phyloP scores from a whole-genome alignment of 1,140 invertebrate species.

The Eupristina koningsbergeri region DNA sequence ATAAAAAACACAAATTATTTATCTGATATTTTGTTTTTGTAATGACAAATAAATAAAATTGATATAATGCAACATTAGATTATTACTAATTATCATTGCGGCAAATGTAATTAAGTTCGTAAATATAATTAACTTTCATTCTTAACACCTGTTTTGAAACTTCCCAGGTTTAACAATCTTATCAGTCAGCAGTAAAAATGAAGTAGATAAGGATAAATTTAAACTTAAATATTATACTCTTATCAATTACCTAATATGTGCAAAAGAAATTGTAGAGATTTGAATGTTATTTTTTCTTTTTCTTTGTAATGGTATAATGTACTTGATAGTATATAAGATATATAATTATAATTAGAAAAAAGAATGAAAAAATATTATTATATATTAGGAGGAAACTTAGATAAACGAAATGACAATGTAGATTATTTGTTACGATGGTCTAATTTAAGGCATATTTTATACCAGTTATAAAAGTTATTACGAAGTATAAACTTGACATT shows the following conservation, averaged over 20 bases:
- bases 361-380: neutral
- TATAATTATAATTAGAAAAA: neutral
- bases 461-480: neutral
- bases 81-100: neutral
- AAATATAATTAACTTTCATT: constrained; percentile 13
- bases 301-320: neutral
- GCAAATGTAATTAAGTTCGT: constrained; percentile 1
- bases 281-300: neutral
- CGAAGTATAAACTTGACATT: neutral
- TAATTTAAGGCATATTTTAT: too few species aligned
- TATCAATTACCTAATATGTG: constrained; percentile 20
- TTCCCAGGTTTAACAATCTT: constrained; percentile 1
- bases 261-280: constrained; percentile 2
- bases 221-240: constrained; percentile 33
- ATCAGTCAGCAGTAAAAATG: constrained; percentile 8
- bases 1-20: neutral
- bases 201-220: constrained; percentile 7
- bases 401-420: neutral
- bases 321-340: neutral
- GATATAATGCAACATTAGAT: neutral
- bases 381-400: neutral
- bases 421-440: too few species aligned
- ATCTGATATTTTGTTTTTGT: neutral
- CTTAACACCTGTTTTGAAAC: constrained; percentile 20
- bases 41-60: constrained; percentile 1